phyloP scores from a whole-genome alignment of 1,140 invertebrate genomes.

The Caerostris extrusa region DNA sequence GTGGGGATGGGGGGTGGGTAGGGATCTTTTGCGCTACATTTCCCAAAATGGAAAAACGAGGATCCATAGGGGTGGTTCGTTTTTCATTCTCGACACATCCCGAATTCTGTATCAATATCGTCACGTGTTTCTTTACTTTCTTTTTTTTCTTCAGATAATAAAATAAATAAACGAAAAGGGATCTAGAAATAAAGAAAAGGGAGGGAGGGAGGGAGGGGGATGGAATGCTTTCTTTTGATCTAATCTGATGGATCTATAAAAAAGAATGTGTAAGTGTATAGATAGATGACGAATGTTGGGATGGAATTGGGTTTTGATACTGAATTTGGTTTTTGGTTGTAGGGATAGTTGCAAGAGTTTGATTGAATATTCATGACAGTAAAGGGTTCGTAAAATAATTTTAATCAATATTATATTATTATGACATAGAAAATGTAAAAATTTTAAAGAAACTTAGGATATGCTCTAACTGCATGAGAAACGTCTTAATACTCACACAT shows the following conservation, averaged over 20 bases:
- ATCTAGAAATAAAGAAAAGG: neutral
- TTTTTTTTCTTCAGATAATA: conserved; percentile 39
- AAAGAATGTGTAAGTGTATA: neutral
- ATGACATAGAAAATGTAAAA: no score
- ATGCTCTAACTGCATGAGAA: no score
- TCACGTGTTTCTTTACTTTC: conserved; percentile 11
- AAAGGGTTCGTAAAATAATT: no score
- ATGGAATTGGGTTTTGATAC: no score
- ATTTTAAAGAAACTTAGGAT: no score
- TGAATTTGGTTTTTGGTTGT: no score
- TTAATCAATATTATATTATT: no score
- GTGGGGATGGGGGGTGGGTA: neutral
- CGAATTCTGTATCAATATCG: conserved; percentile 72
- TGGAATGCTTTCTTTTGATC: neutral
- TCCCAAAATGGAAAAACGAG: conserved; percentile 50
- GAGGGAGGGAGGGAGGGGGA: neutral
- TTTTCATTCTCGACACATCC: conserved; percentile 45
- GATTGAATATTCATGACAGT: no score
- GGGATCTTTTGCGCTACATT: conserved; percentile 38
- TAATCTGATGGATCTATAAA: neutral
- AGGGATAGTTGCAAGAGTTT: no score
- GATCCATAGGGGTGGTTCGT: neutral
- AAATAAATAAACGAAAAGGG: conserved; percentile 68
- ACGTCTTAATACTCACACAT: no score
- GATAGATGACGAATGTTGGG: neutral